phyloP scores from a whole-genome alignment of 1,140 invertebrate species.

The Teleogryllus occipitalis region DNA sequence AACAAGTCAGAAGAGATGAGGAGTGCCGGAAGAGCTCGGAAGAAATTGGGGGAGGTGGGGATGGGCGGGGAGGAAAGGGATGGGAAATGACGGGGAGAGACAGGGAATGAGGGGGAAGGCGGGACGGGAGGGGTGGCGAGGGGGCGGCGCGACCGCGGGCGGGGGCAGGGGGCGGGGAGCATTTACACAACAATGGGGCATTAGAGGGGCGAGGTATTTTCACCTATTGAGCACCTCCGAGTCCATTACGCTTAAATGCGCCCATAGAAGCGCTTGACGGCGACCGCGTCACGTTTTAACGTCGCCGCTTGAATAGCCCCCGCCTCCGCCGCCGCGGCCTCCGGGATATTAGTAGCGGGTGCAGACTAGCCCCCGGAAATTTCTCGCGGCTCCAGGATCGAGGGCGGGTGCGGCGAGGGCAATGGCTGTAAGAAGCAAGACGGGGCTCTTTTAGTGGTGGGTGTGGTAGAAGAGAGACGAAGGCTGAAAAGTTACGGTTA shows the following conservation, averaged over 20 bases:
- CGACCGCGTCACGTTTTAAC: background rate
- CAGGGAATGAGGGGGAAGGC: too few relatives aligned
- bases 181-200: constrained; percentile 4
- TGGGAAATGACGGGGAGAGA: background rate
- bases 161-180: background rate
- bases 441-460: too few relatives aligned
- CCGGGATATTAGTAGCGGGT: background rate
- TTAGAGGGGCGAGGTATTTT: background rate
- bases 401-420: too few relatives aligned
- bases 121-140: background rate
- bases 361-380: background rate
- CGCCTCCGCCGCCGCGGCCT: too few relatives aligned
- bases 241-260: background rate
- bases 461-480: too few relatives aligned
- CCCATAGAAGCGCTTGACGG: background rate
- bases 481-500: too few relatives aligned
- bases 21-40: background rate
- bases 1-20: background rate
- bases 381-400: too few relatives aligned
- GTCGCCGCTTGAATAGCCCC: background rate
- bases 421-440: too few relatives aligned
- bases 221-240: background rate
- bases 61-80: background rate
- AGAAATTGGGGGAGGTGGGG: too few relatives aligned
- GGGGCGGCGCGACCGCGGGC: too few relatives aligned